These are phyloP conservation scores for Phorcus lineatus DNA, from an alignment of 2,888 invertebrate species.

Conservation along the genomic window DNA sequence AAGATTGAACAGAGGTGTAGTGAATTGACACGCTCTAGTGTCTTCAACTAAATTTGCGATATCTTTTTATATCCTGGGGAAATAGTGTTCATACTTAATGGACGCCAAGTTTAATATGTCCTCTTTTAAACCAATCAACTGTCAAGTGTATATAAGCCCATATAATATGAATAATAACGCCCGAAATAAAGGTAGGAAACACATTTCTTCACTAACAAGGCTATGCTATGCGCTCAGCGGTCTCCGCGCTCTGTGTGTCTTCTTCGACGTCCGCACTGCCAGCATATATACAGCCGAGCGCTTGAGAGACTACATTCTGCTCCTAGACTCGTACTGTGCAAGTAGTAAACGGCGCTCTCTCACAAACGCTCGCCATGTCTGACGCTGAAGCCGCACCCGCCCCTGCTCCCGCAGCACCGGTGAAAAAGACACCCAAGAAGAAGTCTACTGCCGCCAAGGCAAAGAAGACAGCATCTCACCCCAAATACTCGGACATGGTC, in stretches of 20 bases:
- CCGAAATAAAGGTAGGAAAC: constrained; percentile 4
- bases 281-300: constrained; percentile 30
- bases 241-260: constrained; percentile 44
- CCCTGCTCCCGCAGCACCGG: not conserved
- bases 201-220: constrained; percentile 2
- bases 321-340: not conserved
- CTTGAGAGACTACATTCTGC: not conserved
- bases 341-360: not conserved
- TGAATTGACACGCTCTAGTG: not conserved
- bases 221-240: constrained; percentile 29
- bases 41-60: not conserved
- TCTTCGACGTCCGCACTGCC: constrained; percentile 57
- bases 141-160: not conserved
- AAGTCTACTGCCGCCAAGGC: constrained; percentile 47
- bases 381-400: constrained; percentile 31
- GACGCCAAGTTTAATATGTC: not conserved
- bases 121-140: not conserved
- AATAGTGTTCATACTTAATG: not conserved
- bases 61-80: not conserved
- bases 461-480: constrained; percentile 70
- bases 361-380: constrained; percentile 32
- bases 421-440: constrained; percentile 54
- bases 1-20: not conserved
- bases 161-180: not conserved
- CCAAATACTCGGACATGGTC: constrained; percentile 76